phyloP scores from a whole-genome alignment of 2,888 invertebrate species.

The Enchytraeus crypticus region DNA sequence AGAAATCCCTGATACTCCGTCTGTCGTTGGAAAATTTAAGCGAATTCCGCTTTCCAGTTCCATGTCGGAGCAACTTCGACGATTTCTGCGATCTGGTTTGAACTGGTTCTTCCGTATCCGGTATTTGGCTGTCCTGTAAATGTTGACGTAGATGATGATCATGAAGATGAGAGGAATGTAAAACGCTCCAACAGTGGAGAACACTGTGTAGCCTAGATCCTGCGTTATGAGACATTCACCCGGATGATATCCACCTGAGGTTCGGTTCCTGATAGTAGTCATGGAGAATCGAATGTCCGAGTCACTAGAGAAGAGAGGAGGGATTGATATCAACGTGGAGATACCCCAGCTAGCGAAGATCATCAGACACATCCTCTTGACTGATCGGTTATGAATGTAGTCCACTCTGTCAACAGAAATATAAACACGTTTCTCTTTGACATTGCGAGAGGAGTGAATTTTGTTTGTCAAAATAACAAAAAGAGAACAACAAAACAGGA shows the following conservation, averaged over 20 bases:
- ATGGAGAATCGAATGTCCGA: no score
- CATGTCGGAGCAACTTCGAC: no score
- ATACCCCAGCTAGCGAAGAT: constrained; percentile 85
- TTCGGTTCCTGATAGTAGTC: constrained; percentile 23
- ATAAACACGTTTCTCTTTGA: no score
- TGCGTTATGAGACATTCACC: constrained; percentile 72
- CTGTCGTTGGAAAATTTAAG: no score
- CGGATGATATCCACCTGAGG: no score
- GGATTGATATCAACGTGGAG: constrained; percentile 81
- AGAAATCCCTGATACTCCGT: no score
- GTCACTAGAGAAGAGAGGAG: constrained; percentile 74
- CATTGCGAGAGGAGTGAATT: no score
- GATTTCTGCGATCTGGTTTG: constrained; percentile 6
- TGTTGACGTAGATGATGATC: constrained; percentile 90
- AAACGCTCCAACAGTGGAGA: constrained; percentile 93
- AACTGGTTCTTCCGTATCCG: constrained; percentile 60
- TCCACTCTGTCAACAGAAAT: no score
- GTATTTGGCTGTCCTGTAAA: constrained; percentile 80
- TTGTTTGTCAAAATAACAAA: no score
- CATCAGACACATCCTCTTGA: constrained; percentile 68
- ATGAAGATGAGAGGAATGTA: constrained; percentile 91
- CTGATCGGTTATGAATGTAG: constrained; percentile 76
- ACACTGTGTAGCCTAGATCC: constrained; percentile 75
- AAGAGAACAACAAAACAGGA: no score
- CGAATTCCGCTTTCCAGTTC: no score